Base-by-base conservation (phyloP, 2,113 vertebrate genomes). In the Pseudorectes ferrugineus region DNA sequence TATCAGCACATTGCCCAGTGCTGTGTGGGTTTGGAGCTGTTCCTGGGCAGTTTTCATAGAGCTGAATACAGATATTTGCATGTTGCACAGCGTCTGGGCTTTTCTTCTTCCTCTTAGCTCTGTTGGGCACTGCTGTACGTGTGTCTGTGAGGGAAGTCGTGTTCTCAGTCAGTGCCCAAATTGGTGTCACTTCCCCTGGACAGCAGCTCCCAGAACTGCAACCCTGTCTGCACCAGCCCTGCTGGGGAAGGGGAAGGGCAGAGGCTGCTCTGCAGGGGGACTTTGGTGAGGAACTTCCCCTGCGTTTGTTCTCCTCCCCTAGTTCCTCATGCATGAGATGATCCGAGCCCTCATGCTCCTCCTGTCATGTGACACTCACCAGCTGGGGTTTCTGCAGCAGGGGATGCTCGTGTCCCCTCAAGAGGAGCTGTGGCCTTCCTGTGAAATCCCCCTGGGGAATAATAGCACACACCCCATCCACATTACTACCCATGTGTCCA, bases 91-190 rank as follows among this genome's bases (percentile, higher is more conserved):
- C 1, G 0, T 70, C 52, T 54, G 51, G 51, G 40, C 67, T 94
- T 96, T 92, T 90, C 85, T 88, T 83, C 92, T 96, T 96, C 92
- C 91, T 84, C 75, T 94, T 74, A 61, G 43, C 52, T 65, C 70
- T 46, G 22, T 2, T 73, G 49, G 40, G 74, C 68, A 36, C 36
- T 5, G 6, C 5, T 25, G 31, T 83, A 43, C 7, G 0, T 85
- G 46, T 89, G 67, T 83, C 72, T 92, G 76, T 0, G 4, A 88
- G 92, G 74, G 79, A 95, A 95, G 92, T 88, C 1, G 23, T 0
- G 2, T 85, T 94, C 84, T 96, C 89, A 54, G 70, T 92, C 86
- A 82, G 63, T 14, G 8, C 75, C 76, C 52, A 42, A 45, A 72
- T 23, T 87, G 9, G 21, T 80, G 78, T 76, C 83, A 96, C 88